Conservation (phyloP, 2,888 invertebrate genomes). For the Caenorhabditis wallacei region DNA sequence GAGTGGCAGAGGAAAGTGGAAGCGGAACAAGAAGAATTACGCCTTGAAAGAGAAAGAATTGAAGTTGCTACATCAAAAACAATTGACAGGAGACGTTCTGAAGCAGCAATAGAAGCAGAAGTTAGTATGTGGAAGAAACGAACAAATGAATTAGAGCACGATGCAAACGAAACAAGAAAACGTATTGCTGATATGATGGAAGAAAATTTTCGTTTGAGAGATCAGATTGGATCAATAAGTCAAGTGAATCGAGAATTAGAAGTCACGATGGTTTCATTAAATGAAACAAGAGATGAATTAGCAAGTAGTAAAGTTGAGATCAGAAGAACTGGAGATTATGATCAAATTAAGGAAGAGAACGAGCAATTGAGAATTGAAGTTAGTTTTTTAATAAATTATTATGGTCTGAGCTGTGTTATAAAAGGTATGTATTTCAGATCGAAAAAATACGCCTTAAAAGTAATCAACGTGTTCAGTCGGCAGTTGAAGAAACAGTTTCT, state of each 20-base stretch:
- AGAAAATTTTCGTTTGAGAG: slow-evolving; percentile 54
- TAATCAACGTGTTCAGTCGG: slow-evolving; percentile 13
- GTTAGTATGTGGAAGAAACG: slow-evolving; percentile 61
- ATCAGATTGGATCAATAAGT: slow-evolving; percentile 18
- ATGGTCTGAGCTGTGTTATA: background rate
- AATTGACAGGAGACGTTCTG: slow-evolving; percentile 32
- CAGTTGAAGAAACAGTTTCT: slow-evolving; percentile 40
- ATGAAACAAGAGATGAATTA: slow-evolving; percentile 44
- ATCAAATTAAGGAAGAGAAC: slow-evolving; percentile 60
- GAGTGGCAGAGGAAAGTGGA: slow-evolving; percentile 60
- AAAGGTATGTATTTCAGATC: slow-evolving; percentile 19
- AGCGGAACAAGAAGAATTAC: slow-evolving; percentile 48
- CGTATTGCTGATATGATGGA: slow-evolving; percentile 54
- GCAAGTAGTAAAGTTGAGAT: slow-evolving; percentile 31
- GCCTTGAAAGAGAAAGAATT: slow-evolving; percentile 50
- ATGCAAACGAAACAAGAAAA: slow-evolving; percentile 46
- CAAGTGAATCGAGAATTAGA: slow-evolving; percentile 51
- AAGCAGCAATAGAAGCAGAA: slow-evolving; percentile 41
- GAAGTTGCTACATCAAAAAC: slow-evolving; percentile 30
- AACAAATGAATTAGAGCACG: slow-evolving; percentile 49
- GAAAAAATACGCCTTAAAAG: slow-evolving; percentile 38
- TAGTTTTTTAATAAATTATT: background rate
- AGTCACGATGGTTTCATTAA: slow-evolving; percentile 22
- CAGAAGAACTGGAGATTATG: slow-evolving; percentile 58
- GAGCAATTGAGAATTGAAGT: slow-evolving; percentile 60